phyloP scores from a whole-genome alignment of 2,797 vertebrate species.

The Nannoperca australis region DNA sequence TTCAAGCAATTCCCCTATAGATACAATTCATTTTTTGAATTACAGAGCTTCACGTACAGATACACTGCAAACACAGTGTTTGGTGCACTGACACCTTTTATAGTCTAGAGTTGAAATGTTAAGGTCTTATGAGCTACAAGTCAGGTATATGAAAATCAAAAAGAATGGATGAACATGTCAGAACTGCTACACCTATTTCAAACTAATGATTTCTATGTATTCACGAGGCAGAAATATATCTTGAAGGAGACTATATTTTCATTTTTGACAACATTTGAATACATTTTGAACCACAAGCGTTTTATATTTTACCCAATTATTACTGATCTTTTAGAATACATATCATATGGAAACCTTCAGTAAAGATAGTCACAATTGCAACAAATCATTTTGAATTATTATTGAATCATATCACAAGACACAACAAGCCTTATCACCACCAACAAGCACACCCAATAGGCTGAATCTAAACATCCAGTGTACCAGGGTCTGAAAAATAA shows the following conservation, averaged over 20 bases:
- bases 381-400: neutral
- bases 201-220: neutral
- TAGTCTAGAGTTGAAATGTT: neutral
- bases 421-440: neutral
- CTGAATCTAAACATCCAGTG: neutral
- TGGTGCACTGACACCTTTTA: neutral
- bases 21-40: conserved; percentile 25
- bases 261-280: conserved; percentile 3
- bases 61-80: conserved; percentile 10
- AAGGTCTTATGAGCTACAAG: conserved; percentile 1
- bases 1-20: conserved; percentile 21
- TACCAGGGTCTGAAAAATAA: neutral
- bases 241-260: neutral
- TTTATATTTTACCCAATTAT: neutral
- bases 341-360: neutral
- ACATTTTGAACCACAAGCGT: neutral
- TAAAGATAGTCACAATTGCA: neutral
- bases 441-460: neutral
- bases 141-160: conserved; percentile 9
- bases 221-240: neutral
- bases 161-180: neutral
- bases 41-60: neutral
- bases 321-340: neutral
- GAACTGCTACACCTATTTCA: neutral
- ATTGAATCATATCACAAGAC: neutral